These are phyloP conservation scores for Percina caprodes DNA, from an alignment of 2,113 vertebrate genomes.

Conservation along the genomic window DNA sequence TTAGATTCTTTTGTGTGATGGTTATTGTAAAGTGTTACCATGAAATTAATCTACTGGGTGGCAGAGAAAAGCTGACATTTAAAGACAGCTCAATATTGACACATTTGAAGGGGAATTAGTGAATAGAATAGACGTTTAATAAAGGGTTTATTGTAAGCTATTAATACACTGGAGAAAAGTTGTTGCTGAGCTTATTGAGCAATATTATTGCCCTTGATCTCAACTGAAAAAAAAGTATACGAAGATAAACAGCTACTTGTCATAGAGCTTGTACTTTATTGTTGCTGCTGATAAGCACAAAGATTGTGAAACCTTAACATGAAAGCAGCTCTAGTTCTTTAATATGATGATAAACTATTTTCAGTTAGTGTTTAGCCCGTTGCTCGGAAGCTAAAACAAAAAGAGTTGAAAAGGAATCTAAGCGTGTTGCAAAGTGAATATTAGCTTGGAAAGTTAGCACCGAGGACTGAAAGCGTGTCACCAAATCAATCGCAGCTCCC, in stretches of 20 bases:
- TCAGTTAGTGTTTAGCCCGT: constrained; percentile 69
- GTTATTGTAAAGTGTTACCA: too few relatives aligned
- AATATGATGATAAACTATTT: constrained; percentile 64
- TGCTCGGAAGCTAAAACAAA: constrained; percentile 47
- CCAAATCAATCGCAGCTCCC: constrained; percentile 41
- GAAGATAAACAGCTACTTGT: constrained; percentile 62
- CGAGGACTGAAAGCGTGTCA: constrained; percentile 17
- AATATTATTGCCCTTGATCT: constrained; percentile 44
- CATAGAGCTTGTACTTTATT: constrained; percentile 56
- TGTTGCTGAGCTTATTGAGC: constrained; percentile 13
- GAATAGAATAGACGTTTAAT: not conserved
- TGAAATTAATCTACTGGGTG: constrained; percentile 9
- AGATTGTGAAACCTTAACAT: constrained; percentile 49
- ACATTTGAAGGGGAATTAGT: not conserved
- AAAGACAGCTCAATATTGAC: not conserved
- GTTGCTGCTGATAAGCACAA: constrained; percentile 62
- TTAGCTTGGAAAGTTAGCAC: constrained; percentile 33
- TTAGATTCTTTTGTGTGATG: too few relatives aligned
- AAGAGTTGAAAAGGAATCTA: constrained; percentile 50
- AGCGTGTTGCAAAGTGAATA: constrained; percentile 40
- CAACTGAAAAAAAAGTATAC: constrained; percentile 20
- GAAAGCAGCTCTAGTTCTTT: constrained; percentile 56
- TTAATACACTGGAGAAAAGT: not conserved
- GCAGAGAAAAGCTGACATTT: constrained; percentile 5
- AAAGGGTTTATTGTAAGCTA: not conserved